Conservation (phyloP, 2,113 vertebrate species). For the Orycteropus afer region DNA sequence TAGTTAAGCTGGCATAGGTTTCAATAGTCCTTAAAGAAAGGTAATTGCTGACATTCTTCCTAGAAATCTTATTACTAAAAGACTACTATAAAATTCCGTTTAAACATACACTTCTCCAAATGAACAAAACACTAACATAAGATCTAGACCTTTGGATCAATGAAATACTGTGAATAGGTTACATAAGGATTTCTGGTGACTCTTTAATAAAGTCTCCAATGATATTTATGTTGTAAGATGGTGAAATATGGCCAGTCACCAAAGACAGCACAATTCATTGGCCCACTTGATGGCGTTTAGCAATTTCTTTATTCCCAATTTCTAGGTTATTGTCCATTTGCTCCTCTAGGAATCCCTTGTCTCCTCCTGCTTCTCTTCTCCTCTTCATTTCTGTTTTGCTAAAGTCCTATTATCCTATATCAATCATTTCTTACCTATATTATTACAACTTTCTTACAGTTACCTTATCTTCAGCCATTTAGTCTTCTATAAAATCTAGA, state of each 20-base stretch:
- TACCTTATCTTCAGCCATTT: neutral
- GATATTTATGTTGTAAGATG: neutral
- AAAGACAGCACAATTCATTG: neutral
- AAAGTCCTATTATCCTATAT: neutral
- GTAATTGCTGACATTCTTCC: neutral
- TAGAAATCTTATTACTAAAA: slow-evolving; percentile 21
- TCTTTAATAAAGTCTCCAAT: neutral
- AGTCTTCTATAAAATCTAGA: neutral
- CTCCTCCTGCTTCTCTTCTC: neutral
- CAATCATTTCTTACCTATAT: neutral
- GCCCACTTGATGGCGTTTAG: neutral
- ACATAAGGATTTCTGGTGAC: neutral
- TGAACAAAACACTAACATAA: neutral
- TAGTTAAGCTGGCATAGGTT: slow-evolving; percentile 45
- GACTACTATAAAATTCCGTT: neutral
- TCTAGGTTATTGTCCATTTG: neutral
- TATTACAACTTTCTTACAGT: neutral
- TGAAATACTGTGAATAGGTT: neutral
- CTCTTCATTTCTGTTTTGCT: neutral
- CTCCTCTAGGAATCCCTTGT: neutral
- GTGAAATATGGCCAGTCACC: neutral
- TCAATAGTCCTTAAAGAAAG: slow-evolving; percentile 21
- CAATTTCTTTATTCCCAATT: neutral
- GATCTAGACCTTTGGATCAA: neutral
- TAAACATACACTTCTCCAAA: neutral